phyloP scores from a whole-genome alignment of 2,113 vertebrate genomes.

The Gnathochromis pfefferi region DNA sequence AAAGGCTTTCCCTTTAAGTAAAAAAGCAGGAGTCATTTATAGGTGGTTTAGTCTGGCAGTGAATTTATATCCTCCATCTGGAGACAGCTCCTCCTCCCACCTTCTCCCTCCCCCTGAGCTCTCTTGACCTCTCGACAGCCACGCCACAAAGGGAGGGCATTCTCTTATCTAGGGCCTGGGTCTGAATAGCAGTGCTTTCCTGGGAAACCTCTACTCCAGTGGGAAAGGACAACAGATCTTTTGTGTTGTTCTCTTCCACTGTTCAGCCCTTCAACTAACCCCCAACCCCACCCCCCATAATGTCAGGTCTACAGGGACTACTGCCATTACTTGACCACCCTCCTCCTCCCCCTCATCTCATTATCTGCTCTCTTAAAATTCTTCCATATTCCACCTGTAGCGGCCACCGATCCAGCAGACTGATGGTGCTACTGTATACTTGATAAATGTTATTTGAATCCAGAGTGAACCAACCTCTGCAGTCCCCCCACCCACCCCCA shows the following conservation, averaged over 20 bases:
- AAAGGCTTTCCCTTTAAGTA: neutral
- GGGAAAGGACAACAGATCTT: conserved; percentile 42
- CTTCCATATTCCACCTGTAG: conserved; percentile 5
- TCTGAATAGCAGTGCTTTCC: conserved; percentile 24
- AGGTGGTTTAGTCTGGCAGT: neutral
- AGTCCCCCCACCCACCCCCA: neutral
- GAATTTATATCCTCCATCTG: conserved; percentile 43
- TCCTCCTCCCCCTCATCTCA: neutral
- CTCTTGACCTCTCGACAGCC: conserved; percentile 20
- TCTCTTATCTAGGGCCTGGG: conserved; percentile 2
- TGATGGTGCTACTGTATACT: neutral
- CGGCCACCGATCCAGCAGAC: neutral
- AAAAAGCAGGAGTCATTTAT: neutral
- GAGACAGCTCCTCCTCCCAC: neutral
- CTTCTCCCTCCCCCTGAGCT: neutral
- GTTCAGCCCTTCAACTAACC: neutral
- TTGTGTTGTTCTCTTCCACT: conserved; percentile 17
- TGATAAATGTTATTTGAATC: neutral
- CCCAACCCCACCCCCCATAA: neutral
- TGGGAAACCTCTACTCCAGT: conserved; percentile 41
- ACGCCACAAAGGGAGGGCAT: conserved; percentile 21
- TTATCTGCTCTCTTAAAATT: neutral
- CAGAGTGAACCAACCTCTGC: neutral
- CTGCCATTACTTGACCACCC: neutral
- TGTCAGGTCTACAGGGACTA: neutral